Percentiles rank a stretch among this genome's conserved stretches.
Evolutionary conservation across 2,113 vertebrate species (phyloP).

Genomic region (Illadopsis cleaveri): DNA sequence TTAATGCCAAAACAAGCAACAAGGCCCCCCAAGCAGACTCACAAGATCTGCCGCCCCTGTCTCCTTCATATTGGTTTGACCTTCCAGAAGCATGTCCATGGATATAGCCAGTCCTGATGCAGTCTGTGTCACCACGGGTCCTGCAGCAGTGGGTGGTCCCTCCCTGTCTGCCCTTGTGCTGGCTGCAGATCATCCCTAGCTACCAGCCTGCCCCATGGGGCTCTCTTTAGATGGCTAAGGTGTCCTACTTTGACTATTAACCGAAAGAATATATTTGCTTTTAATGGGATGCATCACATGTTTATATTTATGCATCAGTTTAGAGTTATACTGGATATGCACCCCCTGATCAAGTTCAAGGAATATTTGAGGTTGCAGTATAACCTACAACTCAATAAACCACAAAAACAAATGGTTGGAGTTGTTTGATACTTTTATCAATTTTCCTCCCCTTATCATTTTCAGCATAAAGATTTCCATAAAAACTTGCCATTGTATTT

Average conservation of each 20-base stretch:
- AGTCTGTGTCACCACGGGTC: background rate
- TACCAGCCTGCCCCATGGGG: accelerated
- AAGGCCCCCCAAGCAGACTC: accelerated
- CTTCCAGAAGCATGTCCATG: background rate
- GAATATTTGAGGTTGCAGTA: background rate
- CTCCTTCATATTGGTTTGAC: background rate
- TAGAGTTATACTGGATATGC: background rate
- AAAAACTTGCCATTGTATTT: background rate
- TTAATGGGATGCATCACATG: background rate
- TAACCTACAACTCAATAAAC: background rate
- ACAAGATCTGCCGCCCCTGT: background rate
- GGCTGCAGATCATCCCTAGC: background rate
- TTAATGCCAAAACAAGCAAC: background rate
- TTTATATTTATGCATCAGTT: background rate
- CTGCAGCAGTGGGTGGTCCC: background rate
- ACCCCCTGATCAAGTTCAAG: background rate
- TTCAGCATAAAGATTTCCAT: background rate
- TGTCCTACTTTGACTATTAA: background rate
- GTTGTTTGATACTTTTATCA: background rate
- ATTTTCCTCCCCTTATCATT: background rate
- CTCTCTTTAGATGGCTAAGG: background rate
- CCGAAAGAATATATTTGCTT: background rate
- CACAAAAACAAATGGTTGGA: background rate
- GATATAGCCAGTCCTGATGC: background rate
- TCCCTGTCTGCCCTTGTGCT: background rate